Evolutionary conservation across 2,888 invertebrate species (phyloP), one percentile per base, ranked within the genome.

Genomic region (Ctenicera cuprea): DNA sequence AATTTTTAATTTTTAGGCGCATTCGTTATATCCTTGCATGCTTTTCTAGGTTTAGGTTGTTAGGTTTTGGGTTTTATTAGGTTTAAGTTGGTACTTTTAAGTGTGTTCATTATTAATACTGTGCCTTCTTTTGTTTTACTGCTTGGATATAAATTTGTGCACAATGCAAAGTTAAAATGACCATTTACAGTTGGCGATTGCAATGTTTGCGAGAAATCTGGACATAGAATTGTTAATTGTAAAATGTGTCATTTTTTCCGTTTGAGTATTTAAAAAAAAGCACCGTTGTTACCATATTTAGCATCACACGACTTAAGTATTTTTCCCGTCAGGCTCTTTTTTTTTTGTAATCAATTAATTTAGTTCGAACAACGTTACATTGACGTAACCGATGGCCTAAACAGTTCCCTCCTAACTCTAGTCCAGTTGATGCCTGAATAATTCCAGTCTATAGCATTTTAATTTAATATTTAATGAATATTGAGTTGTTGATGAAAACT

Each of bases 341-440:
- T 5, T 5, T 26, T 5, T 5, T 2, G 5, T 22, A 54, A 18
- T 48, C 26, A 16, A n/a, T 26, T n/a, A 26, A 18, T 66, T 54
- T 68, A 33, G 33, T 43, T 62, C 18, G 38, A 69, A 70, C 37
- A 22, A 48, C 50, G 62, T 64, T 64, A 62, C 52, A 26, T 69
- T 45, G 18, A 62, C 26, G 71, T 72, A 72, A 83, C 82, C 82
- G 83, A 87, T 86, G 87, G 87, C 87, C 87, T 87, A 87, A 85
- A 84, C 85, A 84, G 86, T 86, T 87, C 87, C 87, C 86, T 87
- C 87, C 87, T 87, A 84, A 83, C 82, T 87, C 87, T 87, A 87
- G 87, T 87, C 87, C 85, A 86, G 82, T 83, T 82, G 82, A 82
- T 76, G 78, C 77, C 79, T 77, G 80, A 80, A 78, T 80, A 82